These are phyloP conservation scores for Dynastes tityus DNA, from an alignment of 2,888 invertebrate species.

Conservation along the genomic window DNA sequence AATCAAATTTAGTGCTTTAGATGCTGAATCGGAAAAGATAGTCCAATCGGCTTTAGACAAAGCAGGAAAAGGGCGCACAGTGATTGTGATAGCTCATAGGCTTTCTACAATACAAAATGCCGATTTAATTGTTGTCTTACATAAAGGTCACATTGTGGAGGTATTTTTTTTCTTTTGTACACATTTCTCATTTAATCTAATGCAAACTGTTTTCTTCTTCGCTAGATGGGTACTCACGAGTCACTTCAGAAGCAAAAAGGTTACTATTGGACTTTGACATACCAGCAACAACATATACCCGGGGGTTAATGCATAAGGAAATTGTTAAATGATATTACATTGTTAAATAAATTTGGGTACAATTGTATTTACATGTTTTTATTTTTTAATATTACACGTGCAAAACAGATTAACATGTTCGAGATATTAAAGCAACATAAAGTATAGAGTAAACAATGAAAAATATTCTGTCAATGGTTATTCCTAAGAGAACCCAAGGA, in stretches of 20 bases:
- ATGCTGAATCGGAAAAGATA: slow-evolving; percentile 92
- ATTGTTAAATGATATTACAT: slow-evolving; percentile 8
- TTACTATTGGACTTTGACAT: slow-evolving; percentile 88
- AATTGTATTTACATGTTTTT: not conserved
- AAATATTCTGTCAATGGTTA: slow-evolving; percentile 64
- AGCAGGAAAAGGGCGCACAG: slow-evolving; percentile 88
- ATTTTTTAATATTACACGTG: not conserved
- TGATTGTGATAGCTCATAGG: slow-evolving; percentile 95
- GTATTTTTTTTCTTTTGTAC: slow-evolving; percentile 69
- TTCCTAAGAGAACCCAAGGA: slow-evolving; percentile 64
- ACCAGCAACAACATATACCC: slow-evolving; percentile 74
- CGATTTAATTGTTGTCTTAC: slow-evolving; percentile 92
- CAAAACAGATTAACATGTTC: not conserved
- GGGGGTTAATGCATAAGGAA: slow-evolving; percentile 42
- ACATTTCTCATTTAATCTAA: slow-evolving; percentile 12
- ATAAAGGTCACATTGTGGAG: slow-evolving; percentile 88
- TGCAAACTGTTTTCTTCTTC: slow-evolving; percentile 34
- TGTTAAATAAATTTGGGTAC: slow-evolving; percentile 7
- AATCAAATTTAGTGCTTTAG: slow-evolving; percentile 83
- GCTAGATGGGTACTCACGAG: slow-evolving; percentile 88
- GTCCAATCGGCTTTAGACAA: slow-evolving; percentile 92
- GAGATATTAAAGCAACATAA: not conserved
- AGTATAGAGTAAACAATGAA: slow-evolving; percentile 60
- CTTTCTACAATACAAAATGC: slow-evolving; percentile 93
- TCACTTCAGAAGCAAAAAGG: slow-evolving; percentile 85